phyloP scores from a whole-genome alignment of 1,140 invertebrate genomes.

The Drosophila arizonae region DNA sequence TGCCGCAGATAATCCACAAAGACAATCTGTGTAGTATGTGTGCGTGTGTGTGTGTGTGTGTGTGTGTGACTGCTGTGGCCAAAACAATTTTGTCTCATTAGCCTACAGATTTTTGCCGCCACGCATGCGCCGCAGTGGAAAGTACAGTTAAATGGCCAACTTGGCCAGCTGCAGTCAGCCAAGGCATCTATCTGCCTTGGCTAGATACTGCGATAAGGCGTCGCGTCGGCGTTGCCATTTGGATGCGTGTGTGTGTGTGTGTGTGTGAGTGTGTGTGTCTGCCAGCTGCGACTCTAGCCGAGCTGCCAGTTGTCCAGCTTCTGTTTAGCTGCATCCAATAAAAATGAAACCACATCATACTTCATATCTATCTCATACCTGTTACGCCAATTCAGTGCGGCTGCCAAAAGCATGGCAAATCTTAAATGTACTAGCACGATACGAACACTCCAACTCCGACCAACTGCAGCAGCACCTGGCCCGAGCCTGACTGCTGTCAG shows the following conservation, averaged over 20 bases:
- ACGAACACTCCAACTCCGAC: neutral
- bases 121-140: conserved; percentile 43
- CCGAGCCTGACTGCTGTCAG: conserved; percentile 14
- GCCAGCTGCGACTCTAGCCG: neutral
- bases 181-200: conserved; percentile 3
- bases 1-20: conserved; percentile 30
- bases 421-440: conserved; percentile 54
- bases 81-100: conserved; percentile 58
- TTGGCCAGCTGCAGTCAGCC: conserved; percentile 30
- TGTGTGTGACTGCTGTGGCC: neutral
- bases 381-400: conserved; percentile 18
- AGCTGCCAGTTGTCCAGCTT: conserved; percentile 26
- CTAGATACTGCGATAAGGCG: conserved; percentile 43
- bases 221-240: conserved; percentile 17
- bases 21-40: conserved; percentile 9
- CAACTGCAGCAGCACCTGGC: conserved; percentile 52
- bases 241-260: too few species aligned
- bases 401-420: conserved; percentile 66
- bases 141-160: conserved; percentile 57
- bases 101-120: conserved; percentile 40
- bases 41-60: too few species aligned
- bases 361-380: conserved; percentile 10
- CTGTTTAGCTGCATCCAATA: conserved; percentile 45
- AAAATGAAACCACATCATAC: conserved; percentile 41
- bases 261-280: too few species aligned